Evolutionary conservation across 1,140 invertebrate genomes (phyloP).

Genomic region (Lanistes nyassanus): DNA sequence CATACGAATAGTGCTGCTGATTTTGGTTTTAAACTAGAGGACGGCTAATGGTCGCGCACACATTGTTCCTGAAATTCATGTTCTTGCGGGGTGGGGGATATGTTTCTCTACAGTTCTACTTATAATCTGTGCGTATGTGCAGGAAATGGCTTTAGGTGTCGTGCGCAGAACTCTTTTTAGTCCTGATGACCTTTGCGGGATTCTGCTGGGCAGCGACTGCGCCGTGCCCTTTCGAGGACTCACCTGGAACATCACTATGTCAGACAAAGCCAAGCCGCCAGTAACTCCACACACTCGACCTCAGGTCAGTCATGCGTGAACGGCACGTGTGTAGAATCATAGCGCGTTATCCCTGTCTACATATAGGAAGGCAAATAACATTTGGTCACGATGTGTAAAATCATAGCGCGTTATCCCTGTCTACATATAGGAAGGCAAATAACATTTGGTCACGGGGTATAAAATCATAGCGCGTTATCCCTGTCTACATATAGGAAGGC

Average conservation of each 20-base stretch:
- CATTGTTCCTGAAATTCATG: not conserved
- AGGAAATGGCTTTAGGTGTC: conserved; percentile 45
- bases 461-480: too few species aligned
- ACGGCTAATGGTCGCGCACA: not conserved
- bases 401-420: too few species aligned
- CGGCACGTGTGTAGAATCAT: too few species aligned
- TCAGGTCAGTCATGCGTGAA: conserved; percentile 39
- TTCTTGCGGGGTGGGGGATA: not conserved
- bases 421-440: not conserved
- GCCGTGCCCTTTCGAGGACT: conserved; percentile 35
- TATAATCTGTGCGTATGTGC: conserved; percentile 9
- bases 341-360: too few species aligned
- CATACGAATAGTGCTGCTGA: not conserved
- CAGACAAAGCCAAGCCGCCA: conserved; percentile 54
- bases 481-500: not conserved
- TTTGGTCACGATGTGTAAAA: too few species aligned
- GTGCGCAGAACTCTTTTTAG: conserved; percentile 27
- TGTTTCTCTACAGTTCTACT: not conserved
- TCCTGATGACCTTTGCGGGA: conserved; percentile 49
- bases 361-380: too few species aligned
- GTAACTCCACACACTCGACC: conserved; percentile 42
- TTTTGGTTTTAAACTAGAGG: not conserved
- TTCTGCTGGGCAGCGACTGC: conserved; percentile 40
- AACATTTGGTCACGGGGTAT: too few species aligned
- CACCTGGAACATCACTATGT: conserved; percentile 56